phyloP scores from a whole-genome alignment of 2,113 vertebrate genomes.

The Semicossyphus pulcher region DNA sequence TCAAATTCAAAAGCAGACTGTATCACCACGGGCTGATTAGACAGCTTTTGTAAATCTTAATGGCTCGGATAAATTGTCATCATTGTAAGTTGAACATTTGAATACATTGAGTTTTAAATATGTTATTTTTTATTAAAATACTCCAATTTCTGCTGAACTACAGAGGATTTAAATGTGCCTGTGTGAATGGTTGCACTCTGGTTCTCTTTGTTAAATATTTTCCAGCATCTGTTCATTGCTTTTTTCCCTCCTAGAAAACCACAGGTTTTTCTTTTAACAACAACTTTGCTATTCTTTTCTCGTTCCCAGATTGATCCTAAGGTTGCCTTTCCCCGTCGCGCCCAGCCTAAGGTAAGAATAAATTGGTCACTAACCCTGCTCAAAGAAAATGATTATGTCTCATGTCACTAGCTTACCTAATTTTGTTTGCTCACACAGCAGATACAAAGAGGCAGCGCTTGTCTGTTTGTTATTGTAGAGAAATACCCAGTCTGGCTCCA shows the following conservation, averaged over 20 bases:
- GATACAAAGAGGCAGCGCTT: slow-evolving; percentile 48
- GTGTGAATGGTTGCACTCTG: slow-evolving; percentile 10
- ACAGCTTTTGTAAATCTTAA: slow-evolving; percentile 35
- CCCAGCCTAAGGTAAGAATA: slow-evolving; percentile 98
- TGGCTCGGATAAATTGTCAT: slow-evolving; percentile 26
- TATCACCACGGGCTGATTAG: slow-evolving; percentile 33
- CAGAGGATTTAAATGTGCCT: slow-evolving; percentile 8
- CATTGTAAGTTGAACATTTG: slow-evolving; percentile 11
- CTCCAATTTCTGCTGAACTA: slow-evolving; percentile 4
- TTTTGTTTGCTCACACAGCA: slow-evolving; percentile 58
- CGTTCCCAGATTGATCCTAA: slow-evolving; percentile 95
- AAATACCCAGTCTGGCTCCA: slow-evolving; percentile 33
- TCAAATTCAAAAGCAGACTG: slow-evolving; percentile 28
- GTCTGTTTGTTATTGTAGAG: slow-evolving; percentile 46
- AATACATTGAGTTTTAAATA: slow-evolving; percentile 13
- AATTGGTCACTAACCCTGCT: slow-evolving; percentile 65
- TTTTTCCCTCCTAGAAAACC: slow-evolving; percentile 35
- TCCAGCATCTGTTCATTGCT: slow-evolving; percentile 23
- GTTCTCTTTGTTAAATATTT: slow-evolving; percentile 32
- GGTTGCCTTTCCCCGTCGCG: slow-evolving; percentile 98
- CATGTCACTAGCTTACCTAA: slow-evolving; percentile 65
- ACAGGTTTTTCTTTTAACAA: slow-evolving; percentile 39
- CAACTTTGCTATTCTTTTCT: slow-evolving; percentile 68
- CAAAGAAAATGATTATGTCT: slow-evolving; percentile 71
- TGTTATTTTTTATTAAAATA: slow-evolving; percentile 21